Base-by-base conservation (phyloP, 2,113 vertebrate species). In the Sisor rabdophorus region DNA sequence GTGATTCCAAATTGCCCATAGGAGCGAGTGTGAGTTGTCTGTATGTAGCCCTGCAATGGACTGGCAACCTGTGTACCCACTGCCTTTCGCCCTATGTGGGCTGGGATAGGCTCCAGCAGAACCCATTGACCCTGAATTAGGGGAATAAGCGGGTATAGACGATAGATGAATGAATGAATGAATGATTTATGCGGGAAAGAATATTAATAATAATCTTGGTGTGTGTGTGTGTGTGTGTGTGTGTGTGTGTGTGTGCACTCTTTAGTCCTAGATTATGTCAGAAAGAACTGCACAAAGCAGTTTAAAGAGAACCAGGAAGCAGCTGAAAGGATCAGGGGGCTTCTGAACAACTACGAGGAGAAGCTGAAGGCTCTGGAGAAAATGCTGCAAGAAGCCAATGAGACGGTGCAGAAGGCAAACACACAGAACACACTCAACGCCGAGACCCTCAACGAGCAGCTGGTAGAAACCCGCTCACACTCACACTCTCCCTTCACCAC, bases 251-350 rank as follows among this genome's bases (percentile, higher is more conserved):
- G 47, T 71, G 28, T 56, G 54, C 71, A 8, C 2, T 32, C 48
- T 87, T 26, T 85, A 99, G 97, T 98, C 85, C 84, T 98, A 24
- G 85, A 91, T 50, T 87, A 81, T 72, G 75, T 99, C 75, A 92
- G 88, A 85, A 88, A 82, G 68, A 88, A 93, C 50, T 84, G 95
- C 36, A 93, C 87, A 5, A 92, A 88, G 72, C 89, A 92, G 82
- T 86, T 85, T 6, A 86, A 89, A 3, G 80, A 92, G 78, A 94
- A 94, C 59, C 79, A 91, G 0, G 87, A 82, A 0, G 87, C 93
- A 7, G 89, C 91, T 11, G 87, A 90, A 75, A 91, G 64, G 69
- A 86, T 98, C 11, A 87, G 60, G 17, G 85, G 83, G 13, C 91
- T 91, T 0, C 79, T 99, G 86, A 90, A 84, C 13, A 83, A 88